Conservation (phyloP, 2,797 vertebrate species). For the Eulemur albifrons region DNA sequence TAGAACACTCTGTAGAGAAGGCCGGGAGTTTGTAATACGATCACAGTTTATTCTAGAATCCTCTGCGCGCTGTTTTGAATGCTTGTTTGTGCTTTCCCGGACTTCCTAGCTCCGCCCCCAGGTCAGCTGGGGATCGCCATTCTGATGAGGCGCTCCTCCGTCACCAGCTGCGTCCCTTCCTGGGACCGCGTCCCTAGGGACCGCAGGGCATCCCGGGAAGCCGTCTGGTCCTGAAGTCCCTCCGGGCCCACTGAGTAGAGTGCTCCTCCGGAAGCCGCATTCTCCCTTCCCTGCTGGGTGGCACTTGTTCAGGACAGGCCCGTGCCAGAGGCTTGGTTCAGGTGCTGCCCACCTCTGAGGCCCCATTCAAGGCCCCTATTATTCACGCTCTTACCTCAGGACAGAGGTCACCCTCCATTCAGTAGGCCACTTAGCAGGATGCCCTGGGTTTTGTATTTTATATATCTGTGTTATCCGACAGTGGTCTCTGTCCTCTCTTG, state of each 20-base stretch:
- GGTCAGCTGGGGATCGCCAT: neutral
- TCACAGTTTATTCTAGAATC: neutral
- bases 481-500: neutral
- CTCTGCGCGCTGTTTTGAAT: neutral
- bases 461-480: neutral
- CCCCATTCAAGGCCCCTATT: neutral
- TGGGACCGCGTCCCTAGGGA: neutral
- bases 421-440: neutral
- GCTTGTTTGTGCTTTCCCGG: neutral
- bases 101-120: neutral
- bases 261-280: neutral
- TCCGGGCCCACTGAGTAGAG: neutral
- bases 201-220: fast-evolving
- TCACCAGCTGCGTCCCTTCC: neutral
- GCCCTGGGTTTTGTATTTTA: neutral
- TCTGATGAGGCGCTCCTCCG: neutral
- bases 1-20: neutral
- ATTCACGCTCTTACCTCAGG: neutral
- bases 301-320: neutral
- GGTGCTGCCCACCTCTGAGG: neutral
- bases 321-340: neutral
- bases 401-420: neutral
- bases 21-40: neutral
- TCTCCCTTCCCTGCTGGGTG: neutral
- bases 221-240: neutral